These are phyloP conservation scores for Gibbula magus DNA, from an alignment of 2,888 invertebrate genomes.

Conservation along the genomic window DNA sequence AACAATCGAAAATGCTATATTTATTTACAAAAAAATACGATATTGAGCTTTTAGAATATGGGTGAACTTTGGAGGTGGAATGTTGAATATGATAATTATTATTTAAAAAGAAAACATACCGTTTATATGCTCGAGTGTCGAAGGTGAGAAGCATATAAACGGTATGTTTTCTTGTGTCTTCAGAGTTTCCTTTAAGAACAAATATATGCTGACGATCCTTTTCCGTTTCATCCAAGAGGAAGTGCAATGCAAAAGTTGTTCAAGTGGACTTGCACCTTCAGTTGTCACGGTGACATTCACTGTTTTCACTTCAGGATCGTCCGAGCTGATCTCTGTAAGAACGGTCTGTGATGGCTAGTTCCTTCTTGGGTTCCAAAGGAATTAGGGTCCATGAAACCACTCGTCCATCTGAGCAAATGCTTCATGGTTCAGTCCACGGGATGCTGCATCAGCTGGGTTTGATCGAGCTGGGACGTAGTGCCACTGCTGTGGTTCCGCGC, in stretches of 20 bases:
- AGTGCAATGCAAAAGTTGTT: background rate
- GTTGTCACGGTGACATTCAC: background rate
- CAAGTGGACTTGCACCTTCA: background rate
- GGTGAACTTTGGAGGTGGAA: too few relatives aligned
- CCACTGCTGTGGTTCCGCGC: background rate
- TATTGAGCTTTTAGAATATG: too few relatives aligned
- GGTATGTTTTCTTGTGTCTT: too few relatives aligned
- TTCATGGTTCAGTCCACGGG: background rate
- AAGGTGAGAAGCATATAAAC: too few relatives aligned
- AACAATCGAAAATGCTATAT: too few relatives aligned
- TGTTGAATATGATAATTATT: too few relatives aligned
- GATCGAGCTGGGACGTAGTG: background rate
- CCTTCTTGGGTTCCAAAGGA: background rate
- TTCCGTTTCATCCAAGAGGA: background rate
- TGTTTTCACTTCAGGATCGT: constrained; percentile 7
- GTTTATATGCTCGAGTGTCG: too few relatives aligned
- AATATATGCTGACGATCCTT: background rate
- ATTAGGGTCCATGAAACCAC: constrained; percentile 3
- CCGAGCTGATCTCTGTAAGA: background rate
- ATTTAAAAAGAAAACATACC: too few relatives aligned
- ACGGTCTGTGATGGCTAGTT: background rate
- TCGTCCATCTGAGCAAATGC: background rate
- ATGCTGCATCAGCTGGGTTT: background rate
- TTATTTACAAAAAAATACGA: too few relatives aligned
- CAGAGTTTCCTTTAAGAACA: background rate